Conservation (phyloP, 2,888 invertebrate genomes). For the Carcina quercana region DNA sequence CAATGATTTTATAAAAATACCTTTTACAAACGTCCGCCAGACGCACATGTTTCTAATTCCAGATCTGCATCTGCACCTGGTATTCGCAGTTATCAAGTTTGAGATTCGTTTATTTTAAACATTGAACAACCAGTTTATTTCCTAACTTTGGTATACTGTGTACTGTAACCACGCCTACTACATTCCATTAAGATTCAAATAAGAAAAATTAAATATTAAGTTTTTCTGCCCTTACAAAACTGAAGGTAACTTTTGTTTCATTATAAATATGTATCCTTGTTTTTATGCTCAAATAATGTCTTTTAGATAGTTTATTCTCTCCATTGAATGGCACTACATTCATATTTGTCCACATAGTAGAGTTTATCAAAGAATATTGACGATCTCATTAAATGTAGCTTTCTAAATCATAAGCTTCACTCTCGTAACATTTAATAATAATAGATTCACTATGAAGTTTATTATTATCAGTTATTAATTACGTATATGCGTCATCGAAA, state of each 20-base stretch:
- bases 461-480: conserved; percentile 65
- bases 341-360: conserved; percentile 36
- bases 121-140: conserved; percentile 54
- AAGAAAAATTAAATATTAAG: conserved; percentile 36
- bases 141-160: conserved; percentile 74
- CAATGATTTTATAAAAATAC: conserved; percentile 73
- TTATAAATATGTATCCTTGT: conserved; percentile 40
- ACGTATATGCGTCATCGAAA: conserved; percentile 72
- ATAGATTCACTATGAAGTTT: conserved; percentile 59
- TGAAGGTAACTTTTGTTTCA: conserved; percentile 67
- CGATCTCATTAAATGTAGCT: conserved; percentile 34
- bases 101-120: conserved; percentile 14
- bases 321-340: conserved; percentile 45
- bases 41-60: no score
- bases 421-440: conserved; percentile 63
- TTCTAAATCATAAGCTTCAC: conserved; percentile 55
- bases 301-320: conserved; percentile 35
- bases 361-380: conserved; percentile 55
- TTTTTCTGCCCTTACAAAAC: conserved; percentile 45
- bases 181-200: conserved; percentile 45
- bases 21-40: conserved; percentile 48
- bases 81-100: no score
- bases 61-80: no score
- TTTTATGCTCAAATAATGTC: conserved; percentile 42
- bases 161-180: conserved; percentile 47